phyloP scores from a whole-genome alignment of 2,888 invertebrate genomes.

The Pollenia labialis region DNA sequence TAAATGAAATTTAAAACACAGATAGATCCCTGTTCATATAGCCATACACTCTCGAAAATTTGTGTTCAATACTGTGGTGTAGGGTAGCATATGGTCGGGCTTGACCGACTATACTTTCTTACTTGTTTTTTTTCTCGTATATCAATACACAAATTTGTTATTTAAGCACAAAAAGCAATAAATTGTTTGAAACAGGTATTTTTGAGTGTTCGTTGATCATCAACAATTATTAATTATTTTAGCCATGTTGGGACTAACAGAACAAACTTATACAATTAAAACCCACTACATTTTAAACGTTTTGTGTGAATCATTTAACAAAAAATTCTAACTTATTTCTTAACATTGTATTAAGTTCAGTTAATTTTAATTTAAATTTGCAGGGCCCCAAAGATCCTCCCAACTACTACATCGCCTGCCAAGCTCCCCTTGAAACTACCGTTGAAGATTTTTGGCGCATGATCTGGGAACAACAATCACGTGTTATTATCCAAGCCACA shows the following conservation, averaged over 20 bases:
- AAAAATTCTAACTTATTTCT: not conserved
- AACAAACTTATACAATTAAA: constrained; percentile 17
- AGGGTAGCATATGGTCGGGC: too few relatives aligned
- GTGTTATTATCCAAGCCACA: constrained; percentile 95
- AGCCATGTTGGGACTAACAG: constrained; percentile 27
- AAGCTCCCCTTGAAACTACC: constrained; percentile 94
- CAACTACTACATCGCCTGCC: constrained; percentile 95
- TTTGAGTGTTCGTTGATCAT: constrained; percentile 34
- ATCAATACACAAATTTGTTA: not conserved
- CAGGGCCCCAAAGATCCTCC: constrained; percentile 94
- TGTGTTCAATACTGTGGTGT: too few relatives aligned
- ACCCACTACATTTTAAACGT: constrained; percentile 26
- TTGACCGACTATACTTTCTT: too few relatives aligned
- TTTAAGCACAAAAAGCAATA: not conserved
- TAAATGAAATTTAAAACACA: too few relatives aligned
- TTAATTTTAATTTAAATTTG: constrained; percentile 57
- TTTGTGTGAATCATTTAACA: not conserved
- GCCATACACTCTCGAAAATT: too few relatives aligned
- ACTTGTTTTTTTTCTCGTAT: too few relatives aligned
- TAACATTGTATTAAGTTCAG: not conserved
- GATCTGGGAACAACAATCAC: constrained; percentile 97
- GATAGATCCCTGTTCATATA: too few relatives aligned
- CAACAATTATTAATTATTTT: constrained; percentile 40
- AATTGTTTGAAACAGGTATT: constrained; percentile 52
- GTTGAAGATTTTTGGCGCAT: constrained; percentile 97